These are phyloP conservation scores for Patella ulyssiponensis DNA, from an alignment of 2,888 invertebrate genomes.

Conservation along the genomic window DNA sequence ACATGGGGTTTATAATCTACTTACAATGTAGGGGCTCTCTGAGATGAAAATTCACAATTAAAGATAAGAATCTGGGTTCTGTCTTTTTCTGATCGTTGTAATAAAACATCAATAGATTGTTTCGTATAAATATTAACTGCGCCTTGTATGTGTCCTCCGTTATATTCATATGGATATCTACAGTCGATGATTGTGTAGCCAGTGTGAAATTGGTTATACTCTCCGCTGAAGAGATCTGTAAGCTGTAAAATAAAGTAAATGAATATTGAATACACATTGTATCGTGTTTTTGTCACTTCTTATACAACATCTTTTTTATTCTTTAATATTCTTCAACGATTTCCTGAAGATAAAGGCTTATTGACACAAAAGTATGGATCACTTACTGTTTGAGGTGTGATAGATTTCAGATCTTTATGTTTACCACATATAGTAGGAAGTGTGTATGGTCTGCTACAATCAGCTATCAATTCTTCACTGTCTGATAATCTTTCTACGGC, in stretches of 20 bases:
- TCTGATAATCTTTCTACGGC: conserved; percentile 9
- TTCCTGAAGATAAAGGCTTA: too few relatives aligned
- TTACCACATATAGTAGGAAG: conserved; percentile 14
- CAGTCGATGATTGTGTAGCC: too few relatives aligned
- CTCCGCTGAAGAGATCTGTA: too few relatives aligned
- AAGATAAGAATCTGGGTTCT: conserved; percentile 32
- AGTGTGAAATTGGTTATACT: too few relatives aligned
- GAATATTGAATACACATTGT: too few relatives aligned
- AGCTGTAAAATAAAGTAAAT: too few relatives aligned
- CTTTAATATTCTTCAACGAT: too few relatives aligned
- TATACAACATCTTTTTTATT: too few relatives aligned
- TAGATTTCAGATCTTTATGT: conserved; percentile 22
- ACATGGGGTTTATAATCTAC: not conserved
- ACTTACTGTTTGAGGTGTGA: conserved; percentile 6
- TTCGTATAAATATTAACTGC: not conserved
- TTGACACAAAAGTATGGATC: not conserved
- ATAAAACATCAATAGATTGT: not conserved
- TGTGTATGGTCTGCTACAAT: conserved; percentile 8
- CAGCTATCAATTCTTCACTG: too few relatives aligned
- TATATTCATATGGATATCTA: too few relatives aligned
- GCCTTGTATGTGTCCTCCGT: conserved; percentile 22
- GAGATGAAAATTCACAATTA: conserved; percentile 40
- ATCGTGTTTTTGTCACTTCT: too few relatives aligned
- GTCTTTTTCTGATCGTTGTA: not conserved
- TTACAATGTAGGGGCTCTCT: conserved; percentile 37